Evolutionary conservation across 2,797 vertebrate genomes (phyloP).

Genomic region (Sternarchorhynchus goeldii): DNA sequence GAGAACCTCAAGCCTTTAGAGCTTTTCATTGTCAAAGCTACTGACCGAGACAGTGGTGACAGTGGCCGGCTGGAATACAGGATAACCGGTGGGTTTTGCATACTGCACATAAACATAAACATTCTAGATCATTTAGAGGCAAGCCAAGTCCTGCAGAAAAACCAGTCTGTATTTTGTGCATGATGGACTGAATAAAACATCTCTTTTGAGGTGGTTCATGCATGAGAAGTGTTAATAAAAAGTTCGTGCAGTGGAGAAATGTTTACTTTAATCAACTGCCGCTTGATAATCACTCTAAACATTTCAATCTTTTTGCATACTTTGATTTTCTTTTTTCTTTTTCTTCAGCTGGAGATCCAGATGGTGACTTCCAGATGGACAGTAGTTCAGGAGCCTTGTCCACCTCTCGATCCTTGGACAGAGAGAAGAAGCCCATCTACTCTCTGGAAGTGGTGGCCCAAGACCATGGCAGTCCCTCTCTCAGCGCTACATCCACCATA

Average conservation of each 20-base stretch:
- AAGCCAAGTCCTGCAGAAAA: no score
- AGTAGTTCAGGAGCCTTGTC: slow-evolving; percentile 81
- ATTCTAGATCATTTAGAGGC: neutral
- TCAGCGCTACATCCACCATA: slow-evolving; percentile 80
- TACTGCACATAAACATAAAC: neutral
- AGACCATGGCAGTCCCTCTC: slow-evolving; percentile 82
- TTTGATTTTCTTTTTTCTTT: neutral
- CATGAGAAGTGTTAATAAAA: neutral
- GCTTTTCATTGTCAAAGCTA: slow-evolving; percentile 85
- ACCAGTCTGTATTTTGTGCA: neutral
- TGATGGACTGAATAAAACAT: neutral
- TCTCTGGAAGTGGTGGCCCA: slow-evolving; percentile 80
- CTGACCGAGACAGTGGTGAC: slow-evolving; percentile 84
- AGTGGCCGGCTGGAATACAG: slow-evolving; percentile 86
- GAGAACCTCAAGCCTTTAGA: slow-evolving; percentile 86
- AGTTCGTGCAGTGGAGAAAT: neutral
- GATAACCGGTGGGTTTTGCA: slow-evolving; percentile 80
- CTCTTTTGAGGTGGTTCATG: neutral
- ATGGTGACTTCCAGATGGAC: slow-evolving; percentile 85
- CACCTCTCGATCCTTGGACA: slow-evolving; percentile 82
- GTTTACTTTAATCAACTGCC: neutral
- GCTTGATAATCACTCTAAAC: neutral
- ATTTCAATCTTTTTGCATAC: neutral
- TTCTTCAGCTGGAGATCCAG: slow-evolving; percentile 82
- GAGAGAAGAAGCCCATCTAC: slow-evolving; percentile 81